A percentile compares a stretch with the other conserved stretches of the same genome.
phyloP scores from a whole-genome alignment of 2,888 invertebrate species.

The Geotrupes spiniger region DNA sequence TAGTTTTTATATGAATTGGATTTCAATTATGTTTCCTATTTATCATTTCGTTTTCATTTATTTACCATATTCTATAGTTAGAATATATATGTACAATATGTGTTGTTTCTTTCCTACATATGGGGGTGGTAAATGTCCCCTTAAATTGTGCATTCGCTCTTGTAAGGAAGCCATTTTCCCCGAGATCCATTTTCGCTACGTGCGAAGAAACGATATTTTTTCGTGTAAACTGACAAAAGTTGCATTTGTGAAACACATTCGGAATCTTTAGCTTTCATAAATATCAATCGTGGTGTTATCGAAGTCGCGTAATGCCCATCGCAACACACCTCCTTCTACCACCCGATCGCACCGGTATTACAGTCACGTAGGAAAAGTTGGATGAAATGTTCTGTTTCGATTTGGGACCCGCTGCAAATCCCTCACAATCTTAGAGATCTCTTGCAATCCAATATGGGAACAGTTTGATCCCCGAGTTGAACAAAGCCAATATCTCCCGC shows the following conservation, averaged over 20 bases:
- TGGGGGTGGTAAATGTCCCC: no score
- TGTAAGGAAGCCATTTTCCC: no score
- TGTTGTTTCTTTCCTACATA: no score
- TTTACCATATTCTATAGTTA: no score
- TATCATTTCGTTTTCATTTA: no score
- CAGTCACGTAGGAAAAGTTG: conserved; percentile 50
- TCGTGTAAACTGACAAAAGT: conserved; percentile 2
- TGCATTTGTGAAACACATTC: conserved; percentile 14
- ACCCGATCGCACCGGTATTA: conserved; percentile 34
- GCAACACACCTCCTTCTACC: no score
- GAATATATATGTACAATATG: no score
- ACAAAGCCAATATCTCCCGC: conserved; percentile 44
- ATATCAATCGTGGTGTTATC: conserved; percentile 49
- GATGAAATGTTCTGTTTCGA: conserved; percentile 51
- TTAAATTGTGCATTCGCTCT: no score
- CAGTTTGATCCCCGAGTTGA: conserved; percentile 47
- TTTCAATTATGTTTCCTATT: no score
- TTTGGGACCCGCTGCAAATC: conserved; percentile 50
- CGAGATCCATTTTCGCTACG: no score
- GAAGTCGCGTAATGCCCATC: conserved; percentile 40
- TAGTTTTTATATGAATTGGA: no score
- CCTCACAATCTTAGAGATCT: conserved; percentile 51
- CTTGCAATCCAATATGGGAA: conserved; percentile 50
- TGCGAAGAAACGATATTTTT: no score
- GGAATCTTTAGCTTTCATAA: conserved; percentile 50